Evolutionary conservation across 2,888 invertebrate species (phyloP).

Genomic region (Meteorus cinctellus): DNA sequence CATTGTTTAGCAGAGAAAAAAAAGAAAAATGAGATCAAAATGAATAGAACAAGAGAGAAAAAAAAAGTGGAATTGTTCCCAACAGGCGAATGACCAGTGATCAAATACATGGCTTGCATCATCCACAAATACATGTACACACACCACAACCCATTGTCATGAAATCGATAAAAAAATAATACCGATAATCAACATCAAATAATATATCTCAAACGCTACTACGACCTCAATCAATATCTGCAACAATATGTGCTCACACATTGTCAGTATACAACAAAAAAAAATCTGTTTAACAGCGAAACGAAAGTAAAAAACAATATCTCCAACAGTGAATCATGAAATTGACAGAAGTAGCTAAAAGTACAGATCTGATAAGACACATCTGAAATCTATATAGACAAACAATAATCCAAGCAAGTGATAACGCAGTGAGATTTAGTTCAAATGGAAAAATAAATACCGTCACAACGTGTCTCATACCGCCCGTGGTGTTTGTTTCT

Average conservation of each 20-base stretch:
- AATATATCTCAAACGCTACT: neutral
- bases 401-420: neutral
- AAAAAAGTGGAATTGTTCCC: conserved; percentile 2
- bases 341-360: conserved; percentile 19
- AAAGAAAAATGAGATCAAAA: neutral
- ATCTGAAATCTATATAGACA: neutral
- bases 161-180: conserved; percentile 34
- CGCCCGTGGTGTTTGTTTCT: conserved; percentile 9
- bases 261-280: neutral
- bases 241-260: neutral
- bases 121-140: neutral
- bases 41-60: neutral
- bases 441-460: conserved; percentile 3
- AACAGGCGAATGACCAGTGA: conserved; percentile 1
- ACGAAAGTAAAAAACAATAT: no score
- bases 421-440: conserved; percentile 1
- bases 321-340: conserved; percentile 9
- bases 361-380: conserved; percentile 13
- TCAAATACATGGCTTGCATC: conserved; percentile 1
- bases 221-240: conserved; percentile 28
- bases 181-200: conserved; percentile 7
- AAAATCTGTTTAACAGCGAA: neutral
- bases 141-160: conserved; percentile 18
- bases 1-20: neutral
- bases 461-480: neutral